These are phyloP conservation scores for Hoplostethus atlanticus DNA, from an alignment of 2,797 vertebrate species.

Conservation along the genomic window DNA sequence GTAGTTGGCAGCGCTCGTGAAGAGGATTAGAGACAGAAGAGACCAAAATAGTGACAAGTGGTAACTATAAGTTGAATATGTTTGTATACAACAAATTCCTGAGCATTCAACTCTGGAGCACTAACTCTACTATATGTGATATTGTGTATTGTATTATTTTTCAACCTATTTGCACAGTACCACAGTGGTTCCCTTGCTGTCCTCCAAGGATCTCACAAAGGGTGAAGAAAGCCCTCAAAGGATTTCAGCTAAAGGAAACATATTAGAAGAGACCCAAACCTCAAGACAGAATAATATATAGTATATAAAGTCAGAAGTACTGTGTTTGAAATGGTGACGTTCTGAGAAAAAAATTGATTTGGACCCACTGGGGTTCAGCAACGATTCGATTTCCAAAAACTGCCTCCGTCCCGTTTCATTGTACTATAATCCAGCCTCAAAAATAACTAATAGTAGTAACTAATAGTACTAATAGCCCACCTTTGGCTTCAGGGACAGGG, in stretches of 20 bases:
- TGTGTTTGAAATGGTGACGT: no score
- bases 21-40: conserved; percentile 31
- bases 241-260: background rate
- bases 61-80: conserved; percentile 21
- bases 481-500: background rate
- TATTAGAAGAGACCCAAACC: background rate
- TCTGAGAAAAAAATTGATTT: no score
- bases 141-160: background rate
- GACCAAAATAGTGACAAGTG: conserved; percentile 34
- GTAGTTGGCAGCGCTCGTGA: conserved; percentile 18
- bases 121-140: background rate
- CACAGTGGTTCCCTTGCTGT: background rate
- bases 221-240: background rate
- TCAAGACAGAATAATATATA: background rate
- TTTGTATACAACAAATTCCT: conserved; percentile 34
- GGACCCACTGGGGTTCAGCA: background rate
- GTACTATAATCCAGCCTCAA: background rate
- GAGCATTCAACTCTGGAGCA: background rate
- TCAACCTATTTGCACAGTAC: accelerated
- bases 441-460: no score
- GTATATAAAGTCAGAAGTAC: background rate
- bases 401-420: background rate
- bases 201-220: background rate
- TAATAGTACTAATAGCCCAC: background rate
- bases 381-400: background rate